phyloP scores from a whole-genome alignment of 2,888 invertebrate genomes.

The Nomada fucata region DNA sequence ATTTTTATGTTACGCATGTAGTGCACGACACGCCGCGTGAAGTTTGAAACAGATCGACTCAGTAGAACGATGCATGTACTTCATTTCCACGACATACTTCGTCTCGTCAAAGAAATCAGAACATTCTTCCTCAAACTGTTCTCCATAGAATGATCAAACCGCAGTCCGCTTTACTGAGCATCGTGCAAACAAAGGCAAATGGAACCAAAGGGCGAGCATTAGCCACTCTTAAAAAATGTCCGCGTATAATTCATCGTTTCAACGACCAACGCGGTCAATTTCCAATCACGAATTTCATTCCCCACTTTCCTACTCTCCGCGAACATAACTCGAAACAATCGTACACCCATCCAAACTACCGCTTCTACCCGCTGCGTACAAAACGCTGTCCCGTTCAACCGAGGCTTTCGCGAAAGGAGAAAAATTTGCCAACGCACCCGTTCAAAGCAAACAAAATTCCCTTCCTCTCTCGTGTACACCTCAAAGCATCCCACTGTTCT shows the following conservation, averaged over 20 bases:
- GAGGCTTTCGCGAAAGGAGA: not conserved
- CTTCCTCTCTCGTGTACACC: not conserved
- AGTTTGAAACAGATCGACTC: not conserved
- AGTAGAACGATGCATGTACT: not conserved
- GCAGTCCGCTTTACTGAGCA: not conserved
- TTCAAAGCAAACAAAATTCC: not conserved
- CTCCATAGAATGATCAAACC: not conserved
- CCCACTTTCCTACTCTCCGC: too few relatives aligned
- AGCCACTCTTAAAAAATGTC: too few relatives aligned
- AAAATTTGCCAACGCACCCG: not conserved
- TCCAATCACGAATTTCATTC: too few relatives aligned
- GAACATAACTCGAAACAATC: not conserved
- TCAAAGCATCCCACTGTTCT: not conserved
- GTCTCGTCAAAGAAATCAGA: not conserved
- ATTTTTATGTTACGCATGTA: not conserved
- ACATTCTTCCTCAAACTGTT: not conserved
- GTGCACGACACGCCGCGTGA: too few relatives aligned
- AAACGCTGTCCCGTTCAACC: not conserved
- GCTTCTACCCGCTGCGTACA: too few relatives aligned
- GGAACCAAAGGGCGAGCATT: too few relatives aligned
- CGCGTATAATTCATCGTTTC: too few relatives aligned
- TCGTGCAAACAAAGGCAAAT: not conserved
- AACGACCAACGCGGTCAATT: too few relatives aligned
- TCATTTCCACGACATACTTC: not conserved
- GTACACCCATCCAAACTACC: not conserved